Conservation (phyloP, 1,140 invertebrate species). For the Camponotus vicinus region DNA sequence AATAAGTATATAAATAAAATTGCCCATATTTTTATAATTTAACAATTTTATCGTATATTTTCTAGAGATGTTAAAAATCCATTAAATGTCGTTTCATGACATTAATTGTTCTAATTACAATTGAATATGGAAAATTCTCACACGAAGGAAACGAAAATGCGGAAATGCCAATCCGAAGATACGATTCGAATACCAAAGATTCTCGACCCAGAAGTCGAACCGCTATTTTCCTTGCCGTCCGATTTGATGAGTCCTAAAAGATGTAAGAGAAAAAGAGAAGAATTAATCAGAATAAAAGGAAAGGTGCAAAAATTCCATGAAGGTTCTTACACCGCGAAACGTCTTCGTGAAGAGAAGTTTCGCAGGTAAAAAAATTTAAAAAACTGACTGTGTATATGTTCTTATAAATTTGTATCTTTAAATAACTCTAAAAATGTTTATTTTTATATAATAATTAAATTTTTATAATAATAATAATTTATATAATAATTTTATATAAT, state of each 20-base stretch:
- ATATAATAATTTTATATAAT: no score
- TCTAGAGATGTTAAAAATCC: conserved; percentile 21
- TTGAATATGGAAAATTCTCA: conserved; percentile 61
- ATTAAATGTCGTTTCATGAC: background rate
- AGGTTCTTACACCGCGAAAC: conserved; percentile 62
- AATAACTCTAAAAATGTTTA: background rate
- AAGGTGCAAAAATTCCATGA: conserved; percentile 60
- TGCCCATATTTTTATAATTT: background rate
- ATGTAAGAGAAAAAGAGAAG: conserved; percentile 38
- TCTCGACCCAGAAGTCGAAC: conserved; percentile 66
- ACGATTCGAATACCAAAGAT: conserved; percentile 27
- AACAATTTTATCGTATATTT: conserved; percentile 4
- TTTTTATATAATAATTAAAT: background rate
- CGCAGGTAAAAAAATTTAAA: conserved; percentile 62
- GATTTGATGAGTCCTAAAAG: conserved; percentile 65
- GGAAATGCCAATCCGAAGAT: background rate
- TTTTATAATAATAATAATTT: no score
- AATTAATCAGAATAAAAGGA: conserved; percentile 34
- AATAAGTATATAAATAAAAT: background rate
- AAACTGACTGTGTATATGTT: background rate
- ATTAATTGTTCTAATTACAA: conserved; percentile 12
- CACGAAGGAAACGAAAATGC: background rate
- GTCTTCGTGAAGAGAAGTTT: conserved; percentile 75
- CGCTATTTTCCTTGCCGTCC: conserved; percentile 70
- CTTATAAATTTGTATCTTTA: background rate